A percentile compares a stretch with the other conserved stretches of the same genome.
Conservation (phyloP, 2,888 invertebrate genomes). For the Falcaria lacertinaria region DNA sequence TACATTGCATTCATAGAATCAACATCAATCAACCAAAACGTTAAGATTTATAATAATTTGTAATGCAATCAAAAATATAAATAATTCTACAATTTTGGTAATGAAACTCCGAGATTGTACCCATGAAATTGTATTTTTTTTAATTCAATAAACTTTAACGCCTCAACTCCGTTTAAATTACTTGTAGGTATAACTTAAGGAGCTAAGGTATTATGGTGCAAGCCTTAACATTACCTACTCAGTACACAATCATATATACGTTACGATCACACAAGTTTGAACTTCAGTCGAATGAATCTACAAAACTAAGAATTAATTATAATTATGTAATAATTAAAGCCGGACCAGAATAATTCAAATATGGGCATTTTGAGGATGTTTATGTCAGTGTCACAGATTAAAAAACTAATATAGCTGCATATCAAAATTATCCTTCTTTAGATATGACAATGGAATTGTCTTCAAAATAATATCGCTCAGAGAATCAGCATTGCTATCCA, state of each 20-base stretch:
- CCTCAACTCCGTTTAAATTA: background rate
- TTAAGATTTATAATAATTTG: slow-evolving; percentile 17
- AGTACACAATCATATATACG: background rate
- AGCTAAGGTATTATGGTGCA: background rate
- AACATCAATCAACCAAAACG: slow-evolving; percentile 26
- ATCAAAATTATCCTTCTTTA: too few relatives aligned
- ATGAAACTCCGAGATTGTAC: slow-evolving; percentile 25
- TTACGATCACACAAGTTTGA: slow-evolving; percentile 4
- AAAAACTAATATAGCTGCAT: too few relatives aligned
- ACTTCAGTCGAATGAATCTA: slow-evolving; percentile 40
- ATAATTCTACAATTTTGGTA: slow-evolving; percentile 13
- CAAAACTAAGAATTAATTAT: slow-evolving; percentile 23
- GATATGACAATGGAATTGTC: too few relatives aligned
- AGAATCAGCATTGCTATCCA: too few relatives aligned
- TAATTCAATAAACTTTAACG: slow-evolving; percentile 6
- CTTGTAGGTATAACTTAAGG: background rate
- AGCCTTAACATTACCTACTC: slow-evolving; percentile 1
- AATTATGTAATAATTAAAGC: too few relatives aligned
- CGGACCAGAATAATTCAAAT: slow-evolving; percentile 6
- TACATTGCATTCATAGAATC: slow-evolving; percentile 30
- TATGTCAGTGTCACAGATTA: too few relatives aligned
- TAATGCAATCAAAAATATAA: slow-evolving; percentile 34
- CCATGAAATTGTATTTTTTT: slow-evolving; percentile 19
- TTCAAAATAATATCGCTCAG: too few relatives aligned
- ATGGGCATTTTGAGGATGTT: too few relatives aligned